Evolutionary conservation across 2,797 vertebrate genomes (phyloP).

Genomic region (Megalops cyprinoides): DNA sequence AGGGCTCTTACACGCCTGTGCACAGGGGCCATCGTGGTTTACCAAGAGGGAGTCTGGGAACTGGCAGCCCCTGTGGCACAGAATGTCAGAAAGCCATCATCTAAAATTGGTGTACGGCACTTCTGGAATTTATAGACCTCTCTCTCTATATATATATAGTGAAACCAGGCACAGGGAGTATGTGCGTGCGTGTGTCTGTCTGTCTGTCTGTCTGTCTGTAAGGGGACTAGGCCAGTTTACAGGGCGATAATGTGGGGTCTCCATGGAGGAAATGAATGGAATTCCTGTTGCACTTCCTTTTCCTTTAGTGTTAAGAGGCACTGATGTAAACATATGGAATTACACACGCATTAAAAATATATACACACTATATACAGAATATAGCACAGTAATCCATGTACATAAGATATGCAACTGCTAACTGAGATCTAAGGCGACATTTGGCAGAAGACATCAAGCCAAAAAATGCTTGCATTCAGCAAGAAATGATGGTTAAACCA

Average conservation of each 20-base stretch:
- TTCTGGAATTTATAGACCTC: background rate
- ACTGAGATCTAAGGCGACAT: no score
- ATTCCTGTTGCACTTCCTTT: slow-evolving; percentile 1
- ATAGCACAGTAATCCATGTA: no score
- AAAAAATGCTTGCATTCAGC: no score
- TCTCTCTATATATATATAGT: slow-evolving; percentile 4
- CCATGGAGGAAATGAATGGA: background rate
- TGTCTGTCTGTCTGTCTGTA: background rate
- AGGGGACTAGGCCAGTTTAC: background rate
- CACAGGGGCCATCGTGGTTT: background rate
- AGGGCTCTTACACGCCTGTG: background rate
- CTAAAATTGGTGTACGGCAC: slow-evolving; percentile 33
- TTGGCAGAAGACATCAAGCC: no score
- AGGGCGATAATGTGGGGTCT: background rate
- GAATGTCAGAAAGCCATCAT: slow-evolving; percentile 32
- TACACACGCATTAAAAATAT: no score
- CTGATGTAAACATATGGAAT: no score
- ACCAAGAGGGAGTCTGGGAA: background rate
- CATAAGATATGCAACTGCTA: no score
- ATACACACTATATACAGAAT: no score
- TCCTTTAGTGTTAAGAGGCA: no score
- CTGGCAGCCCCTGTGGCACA: background rate
- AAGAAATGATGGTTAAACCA: background rate
- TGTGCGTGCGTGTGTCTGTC: background rate
- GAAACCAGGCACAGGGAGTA: slow-evolving; percentile 19